These are phyloP conservation scores for Subacronicta megacephala DNA, from an alignment of 2,888 invertebrate species.

Conservation along the genomic window DNA sequence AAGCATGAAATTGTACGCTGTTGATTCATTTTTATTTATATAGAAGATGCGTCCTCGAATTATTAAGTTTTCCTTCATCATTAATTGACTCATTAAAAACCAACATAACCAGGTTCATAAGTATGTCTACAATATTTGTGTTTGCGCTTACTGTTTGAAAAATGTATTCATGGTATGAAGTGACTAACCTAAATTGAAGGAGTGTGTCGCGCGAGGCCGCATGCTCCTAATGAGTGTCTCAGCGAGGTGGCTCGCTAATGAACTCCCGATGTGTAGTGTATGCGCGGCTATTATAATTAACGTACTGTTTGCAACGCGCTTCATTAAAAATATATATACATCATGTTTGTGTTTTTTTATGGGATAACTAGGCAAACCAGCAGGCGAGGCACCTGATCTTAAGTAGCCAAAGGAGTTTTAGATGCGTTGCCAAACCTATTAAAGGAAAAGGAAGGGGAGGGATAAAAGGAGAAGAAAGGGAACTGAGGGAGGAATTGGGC, in stretches of 20 bases:
- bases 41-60: no score
- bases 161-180: conserved; percentile 32
- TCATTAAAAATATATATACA: conserved; percentile 9
- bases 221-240: conserved; percentile 55
- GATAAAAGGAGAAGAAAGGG: no score
- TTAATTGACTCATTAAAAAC: conserved; percentile 26
- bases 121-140: conserved; percentile 16
- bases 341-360: neutral
- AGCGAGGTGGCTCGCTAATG: conserved; percentile 53
- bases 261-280: conserved; percentile 51
- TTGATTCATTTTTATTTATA: no score
- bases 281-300: conserved; percentile 30
- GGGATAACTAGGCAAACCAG: no score
- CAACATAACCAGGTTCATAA: neutral
- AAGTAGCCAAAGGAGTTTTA: no score
- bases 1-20: no score
- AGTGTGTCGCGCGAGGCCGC: conserved; percentile 43
- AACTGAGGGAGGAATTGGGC: no score
- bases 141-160: conserved; percentile 25
- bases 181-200: conserved; percentile 52
- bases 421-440: no score
- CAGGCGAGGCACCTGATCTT: no score
- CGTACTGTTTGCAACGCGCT: conserved; percentile 22
- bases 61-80: no score
- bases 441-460: no score